Evolutionary conservation across 2,888 invertebrate genomes (phyloP).

Genomic region (Schrankia costaestrigalis): DNA sequence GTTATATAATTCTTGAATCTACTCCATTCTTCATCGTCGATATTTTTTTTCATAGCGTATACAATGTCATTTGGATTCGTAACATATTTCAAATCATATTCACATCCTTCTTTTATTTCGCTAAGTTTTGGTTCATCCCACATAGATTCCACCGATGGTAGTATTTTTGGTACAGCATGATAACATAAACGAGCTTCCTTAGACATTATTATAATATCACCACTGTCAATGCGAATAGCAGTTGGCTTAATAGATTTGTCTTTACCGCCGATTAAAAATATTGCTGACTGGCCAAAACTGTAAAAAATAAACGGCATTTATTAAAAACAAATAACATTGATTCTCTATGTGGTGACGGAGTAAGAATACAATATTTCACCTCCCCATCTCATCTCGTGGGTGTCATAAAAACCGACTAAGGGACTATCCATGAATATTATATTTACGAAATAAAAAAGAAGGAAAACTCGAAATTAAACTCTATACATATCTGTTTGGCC

Average conservation of each 20-base stretch:
- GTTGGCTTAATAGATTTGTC: conserved; percentile 84
- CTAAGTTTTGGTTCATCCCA: conserved; percentile 65
- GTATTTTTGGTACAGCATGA: conserved; percentile 96
- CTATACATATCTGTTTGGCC: no score
- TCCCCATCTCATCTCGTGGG: no score
- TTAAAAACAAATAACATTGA: no score
- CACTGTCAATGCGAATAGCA: conserved; percentile 89
- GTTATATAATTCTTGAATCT: conserved; percentile 82
- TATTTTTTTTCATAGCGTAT: conserved; percentile 40
- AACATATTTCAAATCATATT: conserved; percentile 45
- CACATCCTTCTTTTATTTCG: conserved; percentile 7
- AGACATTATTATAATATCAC: conserved; percentile 96
- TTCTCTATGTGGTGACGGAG: no score
- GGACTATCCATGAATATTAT: no score
- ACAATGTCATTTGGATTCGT: conserved; percentile 33
- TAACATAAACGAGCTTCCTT: conserved; percentile 91
- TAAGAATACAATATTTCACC: no score
- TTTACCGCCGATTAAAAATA: conserved; percentile 94
- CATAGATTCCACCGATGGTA: conserved; percentile 68
- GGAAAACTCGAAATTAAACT: no score
- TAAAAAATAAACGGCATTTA: no score
- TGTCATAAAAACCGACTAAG: no score
- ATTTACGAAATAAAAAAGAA: no score
- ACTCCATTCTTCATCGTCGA: conserved; percentile 65
- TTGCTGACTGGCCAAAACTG: conserved; percentile 97